Evolutionary conservation across 2,797 vertebrate species (phyloP), one percentile per base, ranked within the genome.

Genomic region (Danio kyathit): DNA sequence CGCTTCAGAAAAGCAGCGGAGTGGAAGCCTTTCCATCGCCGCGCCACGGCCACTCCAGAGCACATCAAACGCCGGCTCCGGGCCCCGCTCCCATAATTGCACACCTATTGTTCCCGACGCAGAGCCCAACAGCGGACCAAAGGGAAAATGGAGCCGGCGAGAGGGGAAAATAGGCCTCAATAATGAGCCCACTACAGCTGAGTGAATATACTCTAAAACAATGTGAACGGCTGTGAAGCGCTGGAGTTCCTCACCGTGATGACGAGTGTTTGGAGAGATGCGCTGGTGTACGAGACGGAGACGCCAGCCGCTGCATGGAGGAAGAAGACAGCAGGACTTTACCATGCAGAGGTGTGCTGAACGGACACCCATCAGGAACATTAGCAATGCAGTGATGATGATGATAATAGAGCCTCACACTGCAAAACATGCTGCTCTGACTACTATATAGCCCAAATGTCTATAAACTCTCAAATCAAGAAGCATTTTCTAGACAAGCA

Each of bases 1-100:
- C 83, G 89, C 91, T 91, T 92, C 83, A 89, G 83, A 90, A 89
- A 89, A 84, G 88, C 85, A 72, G 88, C 78, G 81, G 85, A 88
- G 88, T 86, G 69, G 54, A 67, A 87, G 83, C 67, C 66, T 71
- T 75, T 81, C 87, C 82, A 87, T 89, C 82, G 46, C 81, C 19
- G 71, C 70, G 54, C 89, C 86, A 87, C 88, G 88, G 86, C 91
- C 92, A 93, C 93, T 94, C 90, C 80, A 92, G 86, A 70, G 88
- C 83, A 95, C 92, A 95, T 94, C 93, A 95, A 95, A 94, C 92
- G 87, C 86, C 44, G 77, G 89, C 88, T 89, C 83, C 86, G 21
- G 76, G 90, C 90, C 86, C 87, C 87, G 83, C 87, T 88, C 90
- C 90, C 75, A 93, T 93, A 94, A 94, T 94, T 94, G 92, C 91